Percentiles rank a stretch among this genome's conserved stretches.
Evolutionary conservation across 2,113 vertebrate genomes (phyloP).

Genomic region (Bujurquina vittata): DNA sequence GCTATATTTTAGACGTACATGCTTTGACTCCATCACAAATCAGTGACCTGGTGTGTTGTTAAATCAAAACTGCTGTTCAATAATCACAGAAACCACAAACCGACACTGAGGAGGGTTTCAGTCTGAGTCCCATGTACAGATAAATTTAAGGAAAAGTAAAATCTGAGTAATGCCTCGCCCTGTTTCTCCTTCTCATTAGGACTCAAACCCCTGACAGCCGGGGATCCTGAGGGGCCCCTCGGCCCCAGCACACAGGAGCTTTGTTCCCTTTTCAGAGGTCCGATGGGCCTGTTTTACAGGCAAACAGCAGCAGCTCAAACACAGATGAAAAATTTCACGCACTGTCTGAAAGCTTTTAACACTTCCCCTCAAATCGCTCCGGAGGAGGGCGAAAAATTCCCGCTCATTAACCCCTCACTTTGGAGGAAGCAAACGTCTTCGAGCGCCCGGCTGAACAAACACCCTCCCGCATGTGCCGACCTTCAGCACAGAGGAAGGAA

Average conservation of each 20-base stretch:
- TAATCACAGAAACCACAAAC: too few relatives aligned
- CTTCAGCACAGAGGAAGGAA: not conserved
- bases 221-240: slow-evolving; percentile 29
- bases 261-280: slow-evolving; percentile 20
- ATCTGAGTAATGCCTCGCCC: not conserved
- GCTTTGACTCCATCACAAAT: too few relatives aligned
- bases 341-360: slow-evolving; percentile 51
- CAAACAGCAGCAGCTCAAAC: slow-evolving; percentile 51
- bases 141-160: not conserved
- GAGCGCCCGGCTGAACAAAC: slow-evolving; percentile 10
- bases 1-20: not conserved
- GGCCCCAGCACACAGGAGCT: slow-evolving; percentile 21
- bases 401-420: slow-evolving; percentile 13
- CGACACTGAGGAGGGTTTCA: rapidly evolving
- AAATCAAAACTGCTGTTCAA: too few relatives aligned
- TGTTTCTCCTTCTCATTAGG: not conserved
- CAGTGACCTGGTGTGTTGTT: too few relatives aligned
- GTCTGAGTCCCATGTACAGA: not conserved
- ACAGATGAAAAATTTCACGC: slow-evolving; percentile 54
- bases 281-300: slow-evolving; percentile 14
- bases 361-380: slow-evolving; percentile 12
- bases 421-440: not conserved
- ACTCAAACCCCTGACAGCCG: not conserved
- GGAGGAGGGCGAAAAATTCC: slow-evolving; percentile 7
- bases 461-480: not conserved